Evolutionary conservation across 2,888 invertebrate species (phyloP).

Genomic region (Ichneumon xanthorius): DNA sequence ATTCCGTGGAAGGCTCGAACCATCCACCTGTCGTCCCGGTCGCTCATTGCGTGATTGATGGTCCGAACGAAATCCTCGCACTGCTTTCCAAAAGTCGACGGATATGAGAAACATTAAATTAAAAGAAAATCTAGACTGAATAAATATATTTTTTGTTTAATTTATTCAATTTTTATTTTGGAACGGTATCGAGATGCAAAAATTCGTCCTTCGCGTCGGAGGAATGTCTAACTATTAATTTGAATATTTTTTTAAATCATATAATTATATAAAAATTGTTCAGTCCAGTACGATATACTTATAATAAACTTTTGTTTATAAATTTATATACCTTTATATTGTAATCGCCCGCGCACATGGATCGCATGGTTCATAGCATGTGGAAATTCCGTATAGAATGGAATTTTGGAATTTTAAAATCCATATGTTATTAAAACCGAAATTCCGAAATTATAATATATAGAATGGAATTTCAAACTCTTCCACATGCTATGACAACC

Average conservation of each 20-base stretch:
- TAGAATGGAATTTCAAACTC: too few relatives aligned
- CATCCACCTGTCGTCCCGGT: constrained; percentile 79
- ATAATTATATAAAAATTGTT: neutral
- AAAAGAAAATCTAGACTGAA: neutral
- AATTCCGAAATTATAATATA: too few relatives aligned
- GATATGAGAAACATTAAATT: neutral
- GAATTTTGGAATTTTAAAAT: too few relatives aligned
- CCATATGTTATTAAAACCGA: too few relatives aligned
- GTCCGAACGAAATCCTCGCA: constrained; percentile 60
- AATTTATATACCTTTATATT: too few relatives aligned
- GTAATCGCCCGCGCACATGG: too few relatives aligned
- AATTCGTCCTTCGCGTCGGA: neutral
- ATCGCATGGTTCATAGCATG: too few relatives aligned
- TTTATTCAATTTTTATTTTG: neutral
- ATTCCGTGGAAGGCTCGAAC: constrained; percentile 3
- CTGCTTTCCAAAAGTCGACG: neutral
- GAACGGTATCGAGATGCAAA: neutral
- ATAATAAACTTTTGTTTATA: too few relatives aligned
- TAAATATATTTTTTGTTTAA: neutral
- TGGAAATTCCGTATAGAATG: too few relatives aligned
- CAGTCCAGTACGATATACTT: too few relatives aligned
- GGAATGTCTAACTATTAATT: neutral
- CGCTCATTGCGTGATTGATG: constrained; percentile 76
- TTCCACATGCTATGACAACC: too few relatives aligned
- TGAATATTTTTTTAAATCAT: too few relatives aligned